phyloP scores from a whole-genome alignment of 2,797 vertebrate species.

The Coreius guichenoti region DNA sequence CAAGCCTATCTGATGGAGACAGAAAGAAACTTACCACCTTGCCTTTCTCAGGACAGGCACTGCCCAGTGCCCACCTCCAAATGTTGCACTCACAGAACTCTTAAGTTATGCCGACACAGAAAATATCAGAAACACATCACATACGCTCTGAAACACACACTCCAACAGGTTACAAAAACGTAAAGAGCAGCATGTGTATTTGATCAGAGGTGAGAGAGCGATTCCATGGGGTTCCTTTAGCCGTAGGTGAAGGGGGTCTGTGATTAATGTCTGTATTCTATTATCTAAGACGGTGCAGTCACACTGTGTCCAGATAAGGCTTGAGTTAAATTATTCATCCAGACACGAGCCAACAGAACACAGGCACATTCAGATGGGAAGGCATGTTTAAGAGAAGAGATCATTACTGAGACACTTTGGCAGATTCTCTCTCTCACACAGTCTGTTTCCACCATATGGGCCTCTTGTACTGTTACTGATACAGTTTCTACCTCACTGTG shows the following conservation, averaged over 20 bases:
- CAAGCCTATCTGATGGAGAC: not conserved
- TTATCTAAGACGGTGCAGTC: slow-evolving; percentile 48
- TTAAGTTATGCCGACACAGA: not conserved
- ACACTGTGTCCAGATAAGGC: slow-evolving; percentile 50
- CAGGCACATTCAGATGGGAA: slow-evolving; percentile 42
- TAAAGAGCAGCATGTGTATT: not conserved
- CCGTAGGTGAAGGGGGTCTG: slow-evolving; percentile 8
- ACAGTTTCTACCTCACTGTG: slow-evolving; percentile 45
- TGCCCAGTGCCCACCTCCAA: not conserved
- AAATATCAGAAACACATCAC: slow-evolving; percentile 3
- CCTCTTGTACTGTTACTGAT: slow-evolving; percentile 35
- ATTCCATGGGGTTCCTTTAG: slow-evolving; percentile 13
- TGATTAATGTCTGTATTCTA: slow-evolving; percentile 58
- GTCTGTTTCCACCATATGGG: slow-evolving; percentile 50
- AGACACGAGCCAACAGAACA: slow-evolving; percentile 41
- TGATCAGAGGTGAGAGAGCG: not conserved
- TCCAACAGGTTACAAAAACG: not conserved
- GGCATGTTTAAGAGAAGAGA: slow-evolving; percentile 47
- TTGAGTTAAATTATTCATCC: slow-evolving; percentile 57
- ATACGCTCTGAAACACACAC: not conserved
- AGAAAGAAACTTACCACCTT: not conserved
- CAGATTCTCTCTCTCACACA: slow-evolving; percentile 42
- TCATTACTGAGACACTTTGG: slow-evolving; percentile 41
- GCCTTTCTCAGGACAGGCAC: not conserved
- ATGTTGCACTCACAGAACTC: not conserved